Conservation (phyloP, 2,797 vertebrate genomes). For the Chaenodraco wilsoni region DNA sequence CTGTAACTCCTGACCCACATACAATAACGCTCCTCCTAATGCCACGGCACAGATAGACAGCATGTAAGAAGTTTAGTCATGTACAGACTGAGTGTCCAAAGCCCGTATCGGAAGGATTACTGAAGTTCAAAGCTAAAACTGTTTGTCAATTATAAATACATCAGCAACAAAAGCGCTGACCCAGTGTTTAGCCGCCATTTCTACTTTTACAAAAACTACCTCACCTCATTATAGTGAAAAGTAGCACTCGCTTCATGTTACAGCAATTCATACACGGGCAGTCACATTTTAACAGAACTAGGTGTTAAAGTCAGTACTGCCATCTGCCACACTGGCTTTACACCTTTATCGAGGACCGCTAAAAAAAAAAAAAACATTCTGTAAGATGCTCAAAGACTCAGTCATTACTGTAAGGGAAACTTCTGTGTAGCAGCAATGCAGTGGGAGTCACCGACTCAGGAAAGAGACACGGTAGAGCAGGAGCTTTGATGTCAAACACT, state of each 20-base stretch:
- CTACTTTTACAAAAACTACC: slow-evolving; percentile 12
- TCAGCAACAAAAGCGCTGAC: slow-evolving; percentile 11
- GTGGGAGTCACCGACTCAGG: no score
- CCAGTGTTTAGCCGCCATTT: background rate
- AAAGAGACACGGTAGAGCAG: no score
- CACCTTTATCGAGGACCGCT: background rate
- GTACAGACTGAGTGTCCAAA: background rate
- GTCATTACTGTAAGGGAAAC: background rate
- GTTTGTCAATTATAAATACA: background rate
- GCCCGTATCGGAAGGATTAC: background rate
- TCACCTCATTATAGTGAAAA: background rate
- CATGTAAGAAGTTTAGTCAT: slow-evolving; percentile 1
- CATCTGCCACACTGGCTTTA: background rate
- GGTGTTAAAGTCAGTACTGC: background rate
- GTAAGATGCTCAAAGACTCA: background rate
- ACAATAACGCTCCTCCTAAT: slow-evolving; percentile 25
- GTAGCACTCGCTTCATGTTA: background rate
- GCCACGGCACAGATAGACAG: slow-evolving; percentile 21
- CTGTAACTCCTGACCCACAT: slow-evolving; percentile 40
- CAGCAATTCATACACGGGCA: background rate
- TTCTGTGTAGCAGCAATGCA: no score
- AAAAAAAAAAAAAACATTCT: background rate
- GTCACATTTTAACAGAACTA: background rate
- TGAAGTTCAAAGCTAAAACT: background rate
- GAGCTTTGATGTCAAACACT: no score